Evolutionary conservation across 2,113 vertebrate genomes (phyloP).

Genomic region (Upupa epops): DNA sequence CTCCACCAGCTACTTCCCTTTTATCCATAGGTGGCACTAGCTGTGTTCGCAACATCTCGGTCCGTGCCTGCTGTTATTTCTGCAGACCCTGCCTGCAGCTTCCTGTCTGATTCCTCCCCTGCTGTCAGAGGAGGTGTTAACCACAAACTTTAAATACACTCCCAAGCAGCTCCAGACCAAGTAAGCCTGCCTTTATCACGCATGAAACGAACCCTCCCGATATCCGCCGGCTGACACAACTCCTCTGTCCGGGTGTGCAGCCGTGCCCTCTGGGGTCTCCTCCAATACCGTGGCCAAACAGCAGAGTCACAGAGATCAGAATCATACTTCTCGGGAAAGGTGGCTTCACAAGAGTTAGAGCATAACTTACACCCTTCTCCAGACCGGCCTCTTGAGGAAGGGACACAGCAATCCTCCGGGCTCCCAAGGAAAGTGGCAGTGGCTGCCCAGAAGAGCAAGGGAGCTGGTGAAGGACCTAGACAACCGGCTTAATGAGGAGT

Average conservation of each 20-base stretch:
- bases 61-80: accelerated
- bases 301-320: neutral
- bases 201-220: neutral
- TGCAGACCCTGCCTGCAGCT: neutral
- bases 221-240: neutral
- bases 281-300: neutral
- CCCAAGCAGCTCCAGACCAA: neutral
- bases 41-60: neutral
- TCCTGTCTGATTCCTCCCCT: neutral
- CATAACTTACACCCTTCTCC: neutral
- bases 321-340: neutral
- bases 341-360: neutral
- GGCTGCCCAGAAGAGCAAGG: too few species aligned
- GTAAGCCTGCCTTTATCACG: neutral
- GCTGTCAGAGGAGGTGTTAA: neutral
- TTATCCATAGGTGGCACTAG: conserved; percentile 21
- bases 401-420: neutral
- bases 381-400: neutral
- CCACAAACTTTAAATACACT: neutral
- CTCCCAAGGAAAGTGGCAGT: neutral
- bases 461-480: too few species aligned
- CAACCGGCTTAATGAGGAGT: too few species aligned
- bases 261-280: neutral
- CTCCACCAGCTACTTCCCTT: neutral
- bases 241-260: accelerated